Base-by-base conservation (phyloP, 1,140 invertebrate genomes). In the Trichogramma pretiosum region DNA sequence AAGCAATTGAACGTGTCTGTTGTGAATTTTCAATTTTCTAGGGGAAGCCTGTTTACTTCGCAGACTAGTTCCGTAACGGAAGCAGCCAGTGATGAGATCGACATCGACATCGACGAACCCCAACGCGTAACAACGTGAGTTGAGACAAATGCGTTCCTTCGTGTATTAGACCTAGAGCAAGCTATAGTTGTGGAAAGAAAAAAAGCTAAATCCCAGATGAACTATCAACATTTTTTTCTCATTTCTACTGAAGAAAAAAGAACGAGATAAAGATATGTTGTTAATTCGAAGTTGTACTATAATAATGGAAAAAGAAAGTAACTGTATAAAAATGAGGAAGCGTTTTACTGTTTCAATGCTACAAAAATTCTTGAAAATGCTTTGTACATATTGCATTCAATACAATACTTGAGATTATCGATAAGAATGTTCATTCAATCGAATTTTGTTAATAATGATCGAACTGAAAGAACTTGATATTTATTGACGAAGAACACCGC, bases 1-100 rank as follows among this genome's bases (percentile, higher is more conserved):
- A 5, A 18, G 28, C 13, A 24, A 21, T 16, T 48, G 38, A 48
- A 48, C 14, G 33, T 14, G 39, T 48, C 11, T 22, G 45, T 62
- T 64, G 64, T 32, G 56, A 58, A 50, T 63, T 67, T 64, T 57
- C 60, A 56, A 45, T 46, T 64, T 62, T 58, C 43, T 58, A 67
- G 67, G 55, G 75, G 72, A 32, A 74, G 76, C 46, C 64, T 80
- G 34, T 77, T 81, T 53, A 74, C 75, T 21, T 81, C 79, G 56
- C 81, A 82, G 60, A 80, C 79, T 4, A 81, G 79, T 61, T 82
- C 78, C 23, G 79, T 81, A 17, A 82, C 80, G 5, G 82, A 85
- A 63, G 79, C 81, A 3, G 77, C 79, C 10, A 83, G 80, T 52
- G 82, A 85, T 55, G 82, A 85, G 57, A 80, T 84, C 46, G 82